These are phyloP conservation scores for Calliopsis andreniformis DNA, from an alignment of 1,140 invertebrate genomes.

Conservation along the genomic window DNA sequence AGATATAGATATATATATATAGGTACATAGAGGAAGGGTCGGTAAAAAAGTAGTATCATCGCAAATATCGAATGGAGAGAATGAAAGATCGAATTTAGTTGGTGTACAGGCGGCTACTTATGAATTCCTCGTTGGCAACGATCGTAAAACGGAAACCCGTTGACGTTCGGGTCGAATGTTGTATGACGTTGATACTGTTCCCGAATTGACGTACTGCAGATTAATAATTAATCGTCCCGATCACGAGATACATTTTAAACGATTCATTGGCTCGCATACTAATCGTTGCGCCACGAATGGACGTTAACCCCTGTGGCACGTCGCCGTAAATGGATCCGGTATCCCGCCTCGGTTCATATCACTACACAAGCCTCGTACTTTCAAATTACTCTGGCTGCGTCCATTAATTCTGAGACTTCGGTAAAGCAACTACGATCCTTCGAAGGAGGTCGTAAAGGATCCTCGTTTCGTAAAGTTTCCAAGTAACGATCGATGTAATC, in stretches of 20 bases:
- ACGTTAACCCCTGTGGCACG: neutral
- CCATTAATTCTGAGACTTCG: neutral
- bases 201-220: constrained; percentile 30
- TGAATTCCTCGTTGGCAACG: neutral
- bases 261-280: constrained; percentile 2
- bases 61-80: neutral
- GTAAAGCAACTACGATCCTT: neutral
- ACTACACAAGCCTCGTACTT: neutral
- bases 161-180: constrained; percentile 19
- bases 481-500: neutral
- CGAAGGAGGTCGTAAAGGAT: neutral
- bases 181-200: constrained; percentile 25
- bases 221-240: constrained; percentile 40
- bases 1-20: no score
- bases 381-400: neutral
- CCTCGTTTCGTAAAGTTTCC: neutral
- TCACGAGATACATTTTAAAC: constrained; percentile 28
- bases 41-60: no score
- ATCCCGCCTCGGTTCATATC: neutral
- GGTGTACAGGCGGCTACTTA: neutral
- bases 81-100: neutral
- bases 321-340: neutral
- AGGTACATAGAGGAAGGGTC: no score
- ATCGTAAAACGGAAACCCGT: constrained; percentile 10
- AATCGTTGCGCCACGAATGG: neutral